A percentile compares a stretch with the other conserved stretches of the same genome.
phyloP scores from a whole-genome alignment of 2,888 invertebrate genomes.

The Sepioteuthis lessoniana region DNA sequence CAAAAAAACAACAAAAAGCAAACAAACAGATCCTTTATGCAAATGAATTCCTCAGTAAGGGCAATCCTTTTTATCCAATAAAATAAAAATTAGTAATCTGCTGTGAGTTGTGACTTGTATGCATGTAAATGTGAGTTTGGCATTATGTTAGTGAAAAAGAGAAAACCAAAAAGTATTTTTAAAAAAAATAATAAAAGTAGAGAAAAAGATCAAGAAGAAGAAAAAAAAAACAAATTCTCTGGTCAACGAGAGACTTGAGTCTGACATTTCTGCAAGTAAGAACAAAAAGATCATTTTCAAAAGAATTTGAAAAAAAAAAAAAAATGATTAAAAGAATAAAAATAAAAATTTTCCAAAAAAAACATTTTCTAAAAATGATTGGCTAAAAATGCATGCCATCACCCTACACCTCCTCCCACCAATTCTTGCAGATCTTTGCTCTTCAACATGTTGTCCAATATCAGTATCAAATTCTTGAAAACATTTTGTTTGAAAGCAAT shows the following conservation, averaged over 20 bases:
- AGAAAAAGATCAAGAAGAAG: neutral
- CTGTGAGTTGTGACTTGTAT: neutral
- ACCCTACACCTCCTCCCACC: neutral
- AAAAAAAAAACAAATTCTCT: neutral
- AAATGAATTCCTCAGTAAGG: neutral
- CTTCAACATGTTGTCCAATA: neutral
- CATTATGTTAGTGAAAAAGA: neutral
- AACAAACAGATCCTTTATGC: neutral
- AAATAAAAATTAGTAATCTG: neutral
- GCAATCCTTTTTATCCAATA: neutral
- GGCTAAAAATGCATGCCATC: slow-evolving; percentile 2
- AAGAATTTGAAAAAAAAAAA: neutral
- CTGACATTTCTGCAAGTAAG: neutral
- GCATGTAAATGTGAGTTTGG: neutral
- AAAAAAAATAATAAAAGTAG: neutral
- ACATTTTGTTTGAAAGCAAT: neutral
- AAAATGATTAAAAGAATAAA: neutral
- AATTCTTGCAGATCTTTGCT: slow-evolving; percentile 33
- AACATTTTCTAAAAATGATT: neutral
- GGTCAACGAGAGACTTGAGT: neutral
- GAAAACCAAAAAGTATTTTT: neutral
- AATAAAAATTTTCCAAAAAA: neutral
- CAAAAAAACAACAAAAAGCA: neutral
- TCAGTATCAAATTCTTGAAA: neutral
- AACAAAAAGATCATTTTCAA: neutral